phyloP scores from a whole-genome alignment of 2,113 vertebrate genomes.

The Pardalotus punctatus region DNA sequence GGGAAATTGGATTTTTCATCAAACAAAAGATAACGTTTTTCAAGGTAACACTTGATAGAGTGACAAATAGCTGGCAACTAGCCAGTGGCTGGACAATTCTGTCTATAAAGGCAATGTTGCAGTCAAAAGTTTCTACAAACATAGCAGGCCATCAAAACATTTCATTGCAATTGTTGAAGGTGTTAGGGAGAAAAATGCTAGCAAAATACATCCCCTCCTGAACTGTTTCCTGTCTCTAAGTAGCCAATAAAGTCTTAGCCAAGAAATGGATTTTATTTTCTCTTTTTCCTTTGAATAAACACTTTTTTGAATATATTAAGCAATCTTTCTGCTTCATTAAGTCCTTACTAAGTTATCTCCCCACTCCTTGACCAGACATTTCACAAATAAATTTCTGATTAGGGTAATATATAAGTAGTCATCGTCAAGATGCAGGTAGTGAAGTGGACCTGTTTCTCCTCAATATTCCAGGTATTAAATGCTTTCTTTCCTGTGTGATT shows the following conservation, averaged over 20 bases:
- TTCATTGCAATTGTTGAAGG: background rate
- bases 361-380: background rate
- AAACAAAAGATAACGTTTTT: background rate
- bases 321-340: background rate
- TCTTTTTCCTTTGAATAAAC: constrained; percentile 11
- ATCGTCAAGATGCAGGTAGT: background rate
- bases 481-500: background rate
- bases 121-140: background rate
- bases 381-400: background rate
- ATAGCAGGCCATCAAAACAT: background rate
- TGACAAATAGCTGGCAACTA: background rate
- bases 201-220: background rate
- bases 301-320: background rate
- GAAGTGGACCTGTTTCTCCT: background rate
- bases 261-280: background rate
- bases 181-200: background rate
- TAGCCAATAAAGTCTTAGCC: background rate
- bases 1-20: constrained; percentile 29
- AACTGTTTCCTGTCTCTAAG: background rate
- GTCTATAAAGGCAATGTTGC: background rate
- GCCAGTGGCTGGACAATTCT: background rate
- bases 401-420: background rate
- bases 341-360: background rate
- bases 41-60: background rate
- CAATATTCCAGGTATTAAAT: background rate